Conservation (phyloP, 2,888 invertebrate genomes). For the Acanthopleura granulata region DNA sequence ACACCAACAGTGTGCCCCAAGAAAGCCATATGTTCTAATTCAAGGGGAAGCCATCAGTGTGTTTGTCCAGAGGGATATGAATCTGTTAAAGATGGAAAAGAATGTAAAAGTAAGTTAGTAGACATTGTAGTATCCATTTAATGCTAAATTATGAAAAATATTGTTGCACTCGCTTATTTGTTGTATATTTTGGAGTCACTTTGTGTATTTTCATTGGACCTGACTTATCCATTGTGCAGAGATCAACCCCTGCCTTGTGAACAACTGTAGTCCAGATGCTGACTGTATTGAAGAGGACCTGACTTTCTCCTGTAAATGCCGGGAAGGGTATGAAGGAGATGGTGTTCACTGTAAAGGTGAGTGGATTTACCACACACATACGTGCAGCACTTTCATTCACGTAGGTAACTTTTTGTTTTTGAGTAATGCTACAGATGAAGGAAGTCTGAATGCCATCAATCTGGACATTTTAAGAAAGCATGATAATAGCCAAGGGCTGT, state of each 20-base stretch:
- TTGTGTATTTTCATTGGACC: not conserved
- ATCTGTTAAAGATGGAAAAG: not conserved
- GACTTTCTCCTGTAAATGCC: constrained; percentile 12
- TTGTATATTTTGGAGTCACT: too few relatives aligned
- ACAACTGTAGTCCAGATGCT: constrained; percentile 18
- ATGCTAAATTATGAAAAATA: not conserved
- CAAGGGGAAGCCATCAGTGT: constrained; percentile 3
- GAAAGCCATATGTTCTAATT: constrained; percentile 2
- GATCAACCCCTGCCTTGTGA: constrained; percentile 14
- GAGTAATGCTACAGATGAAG: too few relatives aligned
- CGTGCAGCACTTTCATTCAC: too few relatives aligned
- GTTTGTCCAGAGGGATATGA: constrained; percentile 12
- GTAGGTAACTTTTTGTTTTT: too few relatives aligned
- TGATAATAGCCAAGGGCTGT: too few relatives aligned
- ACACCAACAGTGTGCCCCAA: constrained; percentile 1
- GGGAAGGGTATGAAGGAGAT: constrained; percentile 3
- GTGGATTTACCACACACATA: too few relatives aligned
- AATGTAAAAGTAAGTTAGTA: constrained; percentile 11
- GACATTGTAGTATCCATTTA: not conserved
- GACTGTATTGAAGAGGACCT: constrained; percentile 14
- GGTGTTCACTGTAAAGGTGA: constrained; percentile 8
- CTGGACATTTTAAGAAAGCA: too few relatives aligned
- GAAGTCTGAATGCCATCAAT: too few relatives aligned
- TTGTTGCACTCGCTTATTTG: not conserved
- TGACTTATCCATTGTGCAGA: not conserved